Evolutionary conservation across 2,797 vertebrate genomes (phyloP), one percentile per base, ranked within the genome.

Genomic region (Enoplosus armatus): DNA sequence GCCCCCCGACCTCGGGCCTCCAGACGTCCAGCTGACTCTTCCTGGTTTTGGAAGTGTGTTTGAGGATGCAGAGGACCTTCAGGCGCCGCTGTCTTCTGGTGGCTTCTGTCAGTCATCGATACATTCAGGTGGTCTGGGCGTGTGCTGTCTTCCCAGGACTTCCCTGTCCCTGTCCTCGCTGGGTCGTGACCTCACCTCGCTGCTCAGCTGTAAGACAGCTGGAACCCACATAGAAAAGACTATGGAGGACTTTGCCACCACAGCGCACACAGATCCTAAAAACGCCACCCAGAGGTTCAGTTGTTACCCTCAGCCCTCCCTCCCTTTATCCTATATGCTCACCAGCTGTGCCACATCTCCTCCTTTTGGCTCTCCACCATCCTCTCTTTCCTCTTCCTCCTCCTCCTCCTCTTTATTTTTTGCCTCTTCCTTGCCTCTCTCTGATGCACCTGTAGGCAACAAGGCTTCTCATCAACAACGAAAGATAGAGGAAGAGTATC

Each of bases 21-120:
- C 96, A 37, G 96, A 97, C 69, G 88, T 95, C 87, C 96, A 96
- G 87, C 89, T 96, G 87, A 93, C 95, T 29, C 95, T 96, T 85
- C 96, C 95, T 87, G 93, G 95, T 85, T 95, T 96, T 80, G 95
- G 94, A 82, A 95, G 95, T 31, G 96, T 95, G 89, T 95, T 97
- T 85, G 96, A 96, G 88, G 95, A 96, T 22, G 94, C 95, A 8
- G 94, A 95, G 79, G 93, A 94, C 87, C 92, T 93, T 76, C 93
- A 91, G 90, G 84, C 91, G 20, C 94, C 95, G 15, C 86, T 93
- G 83, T 95, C 95, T 73, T 94, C 87, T 58, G 92, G 93, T 80
- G 95, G 94, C 67, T 90, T 95, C 79, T 95, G 92, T 64, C 94
- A 95, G 82, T 93, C 94, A 18, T 93, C 95, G 0, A 90, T 96